Evolutionary conservation across 2,113 vertebrate species (phyloP).

Genomic region (Redunca redunca): DNA sequence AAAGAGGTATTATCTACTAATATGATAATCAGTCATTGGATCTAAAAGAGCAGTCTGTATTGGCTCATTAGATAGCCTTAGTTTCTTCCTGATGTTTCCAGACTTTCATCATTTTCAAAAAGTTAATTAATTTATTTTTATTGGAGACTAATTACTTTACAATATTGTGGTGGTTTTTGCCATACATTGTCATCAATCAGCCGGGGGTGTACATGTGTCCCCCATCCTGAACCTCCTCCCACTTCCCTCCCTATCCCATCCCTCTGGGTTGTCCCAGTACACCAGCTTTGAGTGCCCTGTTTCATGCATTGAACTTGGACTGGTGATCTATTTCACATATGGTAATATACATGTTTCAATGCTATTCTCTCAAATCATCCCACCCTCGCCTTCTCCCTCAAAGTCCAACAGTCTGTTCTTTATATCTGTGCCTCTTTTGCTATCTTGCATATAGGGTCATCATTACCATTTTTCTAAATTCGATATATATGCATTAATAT

Average conservation of each 20-base stretch:
- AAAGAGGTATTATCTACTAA: conserved; percentile 34
- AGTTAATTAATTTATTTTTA: background rate
- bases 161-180: background rate
- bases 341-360: background rate
- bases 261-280: background rate
- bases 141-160: background rate
- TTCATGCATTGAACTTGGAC: background rate
- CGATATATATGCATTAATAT: background rate
- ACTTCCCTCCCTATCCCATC: background rate
- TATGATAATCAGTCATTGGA: conserved; percentile 22
- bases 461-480: background rate
- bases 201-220: background rate
- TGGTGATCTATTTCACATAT: background rate
- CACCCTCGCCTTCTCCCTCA: background rate
- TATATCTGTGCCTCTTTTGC: background rate
- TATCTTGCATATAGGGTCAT: background rate
- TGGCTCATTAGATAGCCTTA: conserved; percentile 29
- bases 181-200: background rate
- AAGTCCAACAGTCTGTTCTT: background rate
- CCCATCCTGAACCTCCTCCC: background rate
- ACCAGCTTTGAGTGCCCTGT: background rate
- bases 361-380: background rate
- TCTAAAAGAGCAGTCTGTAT: background rate
- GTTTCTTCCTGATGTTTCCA: background rate
- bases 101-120: background rate